Percentiles rank a stretch among this genome's conserved stretches.
Conservation (phyloP, 1,140 invertebrate species). For the Choristoneura fumiferana region DNA sequence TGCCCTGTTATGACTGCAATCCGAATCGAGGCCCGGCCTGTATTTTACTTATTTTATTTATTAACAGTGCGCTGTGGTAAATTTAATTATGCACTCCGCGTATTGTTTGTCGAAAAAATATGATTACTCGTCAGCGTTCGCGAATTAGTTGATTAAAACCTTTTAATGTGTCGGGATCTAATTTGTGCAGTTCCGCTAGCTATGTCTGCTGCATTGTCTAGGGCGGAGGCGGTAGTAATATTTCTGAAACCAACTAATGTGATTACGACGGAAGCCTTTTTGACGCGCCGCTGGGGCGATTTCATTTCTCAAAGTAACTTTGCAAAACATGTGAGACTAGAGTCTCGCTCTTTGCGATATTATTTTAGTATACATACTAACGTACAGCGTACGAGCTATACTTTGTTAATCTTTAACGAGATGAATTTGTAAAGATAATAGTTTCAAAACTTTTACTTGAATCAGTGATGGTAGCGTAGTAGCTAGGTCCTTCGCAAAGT, state of each 20-base stretch:
- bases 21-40: constrained; percentile 34
- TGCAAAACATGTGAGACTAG: constrained; percentile 29
- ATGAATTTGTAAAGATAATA: no score
- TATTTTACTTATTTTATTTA: constrained; percentile 41
- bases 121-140: constrained; percentile 24
- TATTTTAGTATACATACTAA: constrained; percentile 21
- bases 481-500: no score
- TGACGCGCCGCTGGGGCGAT: constrained; percentile 39
- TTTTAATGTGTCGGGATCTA: constrained; percentile 14
- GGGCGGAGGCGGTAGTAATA: constrained; percentile 36
- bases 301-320: constrained; percentile 63
- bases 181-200: constrained; percentile 11
- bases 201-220: constrained; percentile 6
- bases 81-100: constrained; percentile 40
- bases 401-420: constrained; percentile 38
- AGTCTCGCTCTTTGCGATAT: constrained; percentile 28
- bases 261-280: constrained; percentile 50
- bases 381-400: constrained; percentile 21
- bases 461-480: no score
- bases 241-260: constrained; percentile 46
- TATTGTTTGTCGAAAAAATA: constrained; percentile 25
- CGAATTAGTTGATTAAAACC: constrained; percentile 28
- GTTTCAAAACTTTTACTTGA: no score
- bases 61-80: constrained; percentile 34
- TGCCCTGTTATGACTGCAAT: constrained; percentile 67